Percentiles rank a stretch among this genome's conserved stretches.
These are phyloP conservation scores for Hypsopygia costalis DNA, from an alignment of 2,888 invertebrate genomes.

Conservation along the genomic window DNA sequence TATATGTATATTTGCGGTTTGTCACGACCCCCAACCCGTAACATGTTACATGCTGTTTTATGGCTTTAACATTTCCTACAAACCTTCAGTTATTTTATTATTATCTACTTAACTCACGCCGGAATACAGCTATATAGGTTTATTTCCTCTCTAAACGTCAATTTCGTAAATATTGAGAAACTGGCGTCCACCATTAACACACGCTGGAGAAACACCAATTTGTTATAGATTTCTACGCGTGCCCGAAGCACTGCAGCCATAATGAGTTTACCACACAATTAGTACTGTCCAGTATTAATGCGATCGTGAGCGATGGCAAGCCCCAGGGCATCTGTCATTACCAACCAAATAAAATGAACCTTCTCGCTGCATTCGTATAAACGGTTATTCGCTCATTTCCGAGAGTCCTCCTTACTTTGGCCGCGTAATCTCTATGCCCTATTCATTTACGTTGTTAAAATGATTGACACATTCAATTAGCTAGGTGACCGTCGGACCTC, in stretches of 20 bases:
- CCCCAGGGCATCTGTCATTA: slow-evolving; percentile 55
- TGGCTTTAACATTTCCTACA: too few relatives aligned
- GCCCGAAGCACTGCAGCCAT: slow-evolving; percentile 35
- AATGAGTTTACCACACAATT: slow-evolving; percentile 75
- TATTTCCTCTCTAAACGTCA: background rate
- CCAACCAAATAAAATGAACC: slow-evolving; percentile 34
- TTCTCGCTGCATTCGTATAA: slow-evolving; percentile 18
- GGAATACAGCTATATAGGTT: too few relatives aligned
- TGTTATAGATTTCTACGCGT: slow-evolving; percentile 44
- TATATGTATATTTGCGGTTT: too few relatives aligned
- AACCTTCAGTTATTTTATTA: too few relatives aligned
- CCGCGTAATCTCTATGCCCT: slow-evolving; percentile 55
- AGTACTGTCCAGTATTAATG: slow-evolving; percentile 60
- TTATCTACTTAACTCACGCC: too few relatives aligned
- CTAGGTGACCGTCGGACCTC: slow-evolving; percentile 82
- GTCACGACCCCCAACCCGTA: too few relatives aligned
- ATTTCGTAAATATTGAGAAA: slow-evolving; percentile 12
- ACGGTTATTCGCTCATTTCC: slow-evolving; percentile 15
- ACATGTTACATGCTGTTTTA: too few relatives aligned
- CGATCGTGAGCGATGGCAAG: slow-evolving; percentile 54
- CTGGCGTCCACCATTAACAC: slow-evolving; percentile 17
- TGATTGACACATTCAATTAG: slow-evolving; percentile 92
- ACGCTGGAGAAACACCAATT: slow-evolving; percentile 32
- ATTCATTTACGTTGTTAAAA: slow-evolving; percentile 85
- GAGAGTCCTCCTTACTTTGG: slow-evolving; percentile 46